Evolutionary conservation across 2,797 vertebrate species (phyloP).

Genomic region (Oryzias sinensis): DNA sequence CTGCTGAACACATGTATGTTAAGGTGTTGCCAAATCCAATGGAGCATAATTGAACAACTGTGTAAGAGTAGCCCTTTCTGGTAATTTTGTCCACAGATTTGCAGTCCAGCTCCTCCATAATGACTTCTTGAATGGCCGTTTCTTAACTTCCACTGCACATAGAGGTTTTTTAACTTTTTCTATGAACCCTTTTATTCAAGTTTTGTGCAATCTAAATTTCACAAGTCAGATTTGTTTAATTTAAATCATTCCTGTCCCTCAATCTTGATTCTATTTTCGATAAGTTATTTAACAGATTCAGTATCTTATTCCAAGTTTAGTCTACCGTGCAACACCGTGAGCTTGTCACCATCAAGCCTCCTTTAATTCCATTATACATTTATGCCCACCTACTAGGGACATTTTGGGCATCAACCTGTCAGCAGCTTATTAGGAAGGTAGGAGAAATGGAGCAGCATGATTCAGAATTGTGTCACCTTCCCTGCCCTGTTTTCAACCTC

Average conservation of each 20-base stretch:
- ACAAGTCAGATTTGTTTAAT: too few relatives aligned
- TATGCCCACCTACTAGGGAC: conserved; percentile 61
- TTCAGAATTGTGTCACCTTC: conserved; percentile 47
- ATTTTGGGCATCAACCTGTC: conserved; percentile 53
- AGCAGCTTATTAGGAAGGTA: conserved; percentile 55
- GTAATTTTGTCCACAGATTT: too few relatives aligned
- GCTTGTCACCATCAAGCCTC: conserved; percentile 49
- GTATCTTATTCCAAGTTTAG: conserved; percentile 46
- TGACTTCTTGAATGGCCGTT: too few relatives aligned
- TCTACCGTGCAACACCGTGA: conserved; percentile 60
- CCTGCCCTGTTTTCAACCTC: conserved; percentile 41
- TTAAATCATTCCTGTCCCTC: background rate
- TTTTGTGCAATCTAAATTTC: too few relatives aligned
- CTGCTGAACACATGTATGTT: too few relatives aligned
- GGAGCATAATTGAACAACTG: too few relatives aligned
- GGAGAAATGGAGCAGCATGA: conserved; percentile 51
- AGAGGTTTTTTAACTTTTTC: too few relatives aligned
- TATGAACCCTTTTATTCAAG: too few relatives aligned
- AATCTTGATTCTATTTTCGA: conserved; percentile 25
- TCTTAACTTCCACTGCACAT: too few relatives aligned
- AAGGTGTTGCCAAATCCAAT: too few relatives aligned
- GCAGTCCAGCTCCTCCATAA: too few relatives aligned
- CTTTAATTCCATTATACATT: conserved; percentile 60
- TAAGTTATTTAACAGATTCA: conserved; percentile 58
- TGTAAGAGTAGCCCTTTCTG: too few relatives aligned